phyloP scores from a whole-genome alignment of 2,888 invertebrate species.

The Hofmannophila pseudospretella region DNA sequence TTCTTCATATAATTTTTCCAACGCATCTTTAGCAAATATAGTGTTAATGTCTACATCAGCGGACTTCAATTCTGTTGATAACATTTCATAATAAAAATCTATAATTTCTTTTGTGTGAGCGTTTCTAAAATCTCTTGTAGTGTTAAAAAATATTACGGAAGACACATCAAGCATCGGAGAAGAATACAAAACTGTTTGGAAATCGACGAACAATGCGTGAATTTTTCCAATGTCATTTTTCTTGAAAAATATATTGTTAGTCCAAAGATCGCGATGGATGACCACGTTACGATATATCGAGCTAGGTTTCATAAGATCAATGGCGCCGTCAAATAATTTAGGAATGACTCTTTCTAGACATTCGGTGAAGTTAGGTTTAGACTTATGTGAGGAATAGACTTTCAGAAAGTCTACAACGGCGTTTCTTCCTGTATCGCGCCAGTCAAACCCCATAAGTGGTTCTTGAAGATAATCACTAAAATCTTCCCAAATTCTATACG shows the following conservation, averaged over 20 bases:
- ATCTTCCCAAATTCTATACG: slow-evolving; percentile 57
- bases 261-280: slow-evolving; percentile 80
- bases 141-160: slow-evolving; percentile 75
- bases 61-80: slow-evolving; percentile 55
- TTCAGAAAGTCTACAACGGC: slow-evolving; percentile 54
- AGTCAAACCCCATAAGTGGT: slow-evolving; percentile 28
- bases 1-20: slow-evolving; percentile 41
- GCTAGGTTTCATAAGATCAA: slow-evolving; percentile 54
- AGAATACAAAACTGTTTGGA: slow-evolving; percentile 81
- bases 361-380: slow-evolving; percentile 29
- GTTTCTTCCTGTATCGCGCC: slow-evolving; percentile 55
- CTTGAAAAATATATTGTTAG: slow-evolving; percentile 78
- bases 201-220: slow-evolving; percentile 80
- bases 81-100: slow-evolving; percentile 70
- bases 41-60: slow-evolving; percentile 33
- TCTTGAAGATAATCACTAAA: slow-evolving; percentile 47
- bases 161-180: slow-evolving; percentile 81
- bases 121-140: slow-evolving; percentile 56
- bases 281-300: slow-evolving; percentile 65
- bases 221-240: slow-evolving; percentile 37
- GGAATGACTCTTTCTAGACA: slow-evolving; percentile 35
- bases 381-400: slow-evolving; percentile 46
- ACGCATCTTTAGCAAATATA: slow-evolving; percentile 30
- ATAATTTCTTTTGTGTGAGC: slow-evolving; percentile 61
- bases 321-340: slow-evolving; percentile 36